Conservation (phyloP, 2,797 vertebrate genomes). For the Rousettus madagascariensis region DNA sequence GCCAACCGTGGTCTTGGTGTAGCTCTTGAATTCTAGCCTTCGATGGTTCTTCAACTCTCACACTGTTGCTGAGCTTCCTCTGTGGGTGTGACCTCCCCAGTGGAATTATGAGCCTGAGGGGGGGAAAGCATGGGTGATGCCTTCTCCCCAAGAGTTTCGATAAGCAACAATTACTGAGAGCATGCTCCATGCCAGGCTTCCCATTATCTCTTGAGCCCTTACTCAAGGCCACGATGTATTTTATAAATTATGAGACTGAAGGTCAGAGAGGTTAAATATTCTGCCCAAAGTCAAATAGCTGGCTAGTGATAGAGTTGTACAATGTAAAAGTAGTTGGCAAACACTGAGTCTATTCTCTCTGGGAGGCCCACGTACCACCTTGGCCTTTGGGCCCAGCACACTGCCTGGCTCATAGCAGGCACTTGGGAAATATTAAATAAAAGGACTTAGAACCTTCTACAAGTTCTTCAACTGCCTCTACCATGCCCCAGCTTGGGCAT, state of each 20-base stretch:
- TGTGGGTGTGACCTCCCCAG: background rate
- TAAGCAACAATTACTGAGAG: background rate
- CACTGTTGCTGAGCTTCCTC: background rate
- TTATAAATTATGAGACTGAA: background rate
- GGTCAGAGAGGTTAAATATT: background rate
- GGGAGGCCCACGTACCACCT: background rate
- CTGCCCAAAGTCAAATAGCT: background rate
- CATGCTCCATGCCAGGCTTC: background rate
- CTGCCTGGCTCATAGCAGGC: background rate
- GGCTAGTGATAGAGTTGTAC: background rate
- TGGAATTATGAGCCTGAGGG: background rate
- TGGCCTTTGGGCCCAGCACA: background rate
- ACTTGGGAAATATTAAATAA: background rate
- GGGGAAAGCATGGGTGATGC: background rate
- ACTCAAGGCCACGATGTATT: background rate
- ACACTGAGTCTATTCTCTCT: background rate
- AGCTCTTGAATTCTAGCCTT: background rate
- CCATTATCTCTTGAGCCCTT: background rate
- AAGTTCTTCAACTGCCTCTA: background rate
- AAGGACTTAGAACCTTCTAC: background rate
- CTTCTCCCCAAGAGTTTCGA: background rate
- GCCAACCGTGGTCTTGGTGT: background rate
- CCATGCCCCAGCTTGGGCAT: background rate
- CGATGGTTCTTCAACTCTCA: background rate
- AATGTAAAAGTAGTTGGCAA: background rate